Evolutionary conservation across 2,797 vertebrate species (phyloP), one percentile per base, ranked within the genome.

Genomic region (Neosalanx taihuensis): DNA sequence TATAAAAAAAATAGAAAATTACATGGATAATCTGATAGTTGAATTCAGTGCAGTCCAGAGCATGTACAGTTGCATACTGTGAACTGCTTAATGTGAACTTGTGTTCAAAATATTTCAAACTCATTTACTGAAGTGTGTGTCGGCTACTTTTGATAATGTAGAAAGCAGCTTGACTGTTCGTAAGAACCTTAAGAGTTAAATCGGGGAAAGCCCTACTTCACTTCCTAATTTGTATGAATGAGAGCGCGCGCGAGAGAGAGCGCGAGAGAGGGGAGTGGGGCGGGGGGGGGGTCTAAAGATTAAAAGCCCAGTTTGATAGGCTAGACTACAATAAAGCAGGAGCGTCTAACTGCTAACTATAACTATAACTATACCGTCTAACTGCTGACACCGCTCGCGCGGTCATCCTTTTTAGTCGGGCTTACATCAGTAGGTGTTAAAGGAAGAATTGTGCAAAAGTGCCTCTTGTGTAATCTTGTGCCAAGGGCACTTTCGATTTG

Each of bases 151-250:
- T 1, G 6, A 37, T 37, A 37, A 37, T 37, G 10, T 37, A 37
- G 7, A 37, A 37, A 9, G 35, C 35, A 46, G 41, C 13, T 46
- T 13, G 9, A 46, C 9, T 46, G 41, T 46, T 46, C 9, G 41
- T 46, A 46, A 46, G 41, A 46, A 46, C 41, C 41, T 26, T 23
- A 65, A 65, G 31, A 63, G 31, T 64, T 57, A 37, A 57, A 15
- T 31, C 18, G 81, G 76, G 79, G 60, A 79, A 84, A 64, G 68
- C 77, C 79, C 82, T 12, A 46, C 12, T 23, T 23, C 23, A 20
- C 35, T 29, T 70, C 57, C 64, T 64, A 63, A 66, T 59, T 67
- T 61, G 73, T 67, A 35, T 30, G 66, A 68, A 51, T 33, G 30
- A 20, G 77, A 69, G 64, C 49, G 73, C 41, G 75, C 62, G 80